These are phyloP conservation scores for Mellilla xanthometata DNA, from an alignment of 2,888 invertebrate species.

Conservation along the genomic window DNA sequence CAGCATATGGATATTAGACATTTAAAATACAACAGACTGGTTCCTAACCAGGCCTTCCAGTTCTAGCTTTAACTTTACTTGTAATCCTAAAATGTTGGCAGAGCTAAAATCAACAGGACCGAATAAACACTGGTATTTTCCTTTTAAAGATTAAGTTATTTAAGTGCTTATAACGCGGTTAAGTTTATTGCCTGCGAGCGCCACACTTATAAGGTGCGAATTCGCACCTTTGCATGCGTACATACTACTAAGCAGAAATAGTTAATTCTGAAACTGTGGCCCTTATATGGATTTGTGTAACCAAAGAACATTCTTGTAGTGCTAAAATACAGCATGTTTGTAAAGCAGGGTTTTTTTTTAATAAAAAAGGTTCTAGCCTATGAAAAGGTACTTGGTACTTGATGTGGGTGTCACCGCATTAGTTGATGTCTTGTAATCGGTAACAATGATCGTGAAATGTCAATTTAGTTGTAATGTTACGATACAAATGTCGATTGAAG, in stretches of 20 bases:
- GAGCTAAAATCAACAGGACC: conserved; percentile 19
- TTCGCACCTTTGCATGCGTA: conserved; percentile 24
- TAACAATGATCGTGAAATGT: conserved; percentile 11
- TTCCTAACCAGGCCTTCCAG: too few species aligned
- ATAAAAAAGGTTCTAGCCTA: not conserved
- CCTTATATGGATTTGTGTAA: conserved; percentile 16
- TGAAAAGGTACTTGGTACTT: conserved; percentile 4
- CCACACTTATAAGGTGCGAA: conserved; percentile 25
- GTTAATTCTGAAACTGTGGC: conserved; percentile 12
- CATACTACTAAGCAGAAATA: not conserved
- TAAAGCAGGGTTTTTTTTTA: not conserved
- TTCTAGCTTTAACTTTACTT: too few species aligned
- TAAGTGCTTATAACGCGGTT: conserved; percentile 23
- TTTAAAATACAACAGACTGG: too few species aligned
- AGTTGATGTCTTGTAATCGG: conserved; percentile 7
- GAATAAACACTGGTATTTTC: conserved; percentile 20
- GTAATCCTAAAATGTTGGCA: conserved; percentile 12
- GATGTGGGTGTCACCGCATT: conserved; percentile 7
- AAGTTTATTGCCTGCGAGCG: conserved; percentile 23
- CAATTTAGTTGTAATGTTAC: conserved; percentile 16
- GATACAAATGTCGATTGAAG: conserved; percentile 1
- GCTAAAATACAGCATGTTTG: not conserved
- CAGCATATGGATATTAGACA: too few species aligned
- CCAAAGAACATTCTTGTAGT: not conserved
- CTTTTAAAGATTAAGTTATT: conserved; percentile 31